Base-by-base conservation (phyloP, 2,888 invertebrate genomes). In the Eristalis arbustorum region DNA sequence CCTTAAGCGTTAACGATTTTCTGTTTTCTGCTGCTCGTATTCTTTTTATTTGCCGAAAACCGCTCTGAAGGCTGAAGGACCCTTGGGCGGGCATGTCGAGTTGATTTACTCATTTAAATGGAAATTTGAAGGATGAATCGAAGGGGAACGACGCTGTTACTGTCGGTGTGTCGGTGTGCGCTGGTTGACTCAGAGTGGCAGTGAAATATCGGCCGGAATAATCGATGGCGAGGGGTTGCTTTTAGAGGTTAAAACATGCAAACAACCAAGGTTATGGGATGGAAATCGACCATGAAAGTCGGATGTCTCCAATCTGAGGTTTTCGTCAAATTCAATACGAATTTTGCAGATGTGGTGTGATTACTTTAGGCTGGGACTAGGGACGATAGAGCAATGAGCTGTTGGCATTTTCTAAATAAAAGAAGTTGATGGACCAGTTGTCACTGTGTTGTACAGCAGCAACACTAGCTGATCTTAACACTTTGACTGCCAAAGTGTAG, bases 61-160 rank as follows among this genome's bases (percentile, higher is more conserved):
- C 61, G 18, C 61, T 67, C 28, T 56, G 68, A 83, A 83, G 59
- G 78, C 74, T 84, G 68, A 81, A 81, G 75, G 81, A 84, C 78
- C 78, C 61, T 63, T 40, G 11, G 34, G 14, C 56, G 40, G 74
- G 11, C 61, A 59, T 62, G 57, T 72, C 69, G 28, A 71, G 84
- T 84, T 79, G 84, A 79, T 79, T 64, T 74, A 74, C 79, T 84
- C 25, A 69, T 84, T 74, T 42, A 75, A 84, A 79, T 83, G 74
- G 62, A 71, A 73, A 78, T 75, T 75, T 73, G 66, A 84, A 78
- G 62, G 67, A 69, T 63, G 61, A 67, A 80, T 57, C 62, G 34
- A 67, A 62, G 63, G 40, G 68, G 62, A 76, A 67, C 37, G 49
- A 8, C n/a, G 49, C 18, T n/a, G 14, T 42, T 42, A 5, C 49